Percentiles rank a stretch among this genome's conserved stretches.
Evolutionary conservation across 2,888 invertebrate genomes (phyloP).

Genomic region (Nephrocerus scutellatus): DNA sequence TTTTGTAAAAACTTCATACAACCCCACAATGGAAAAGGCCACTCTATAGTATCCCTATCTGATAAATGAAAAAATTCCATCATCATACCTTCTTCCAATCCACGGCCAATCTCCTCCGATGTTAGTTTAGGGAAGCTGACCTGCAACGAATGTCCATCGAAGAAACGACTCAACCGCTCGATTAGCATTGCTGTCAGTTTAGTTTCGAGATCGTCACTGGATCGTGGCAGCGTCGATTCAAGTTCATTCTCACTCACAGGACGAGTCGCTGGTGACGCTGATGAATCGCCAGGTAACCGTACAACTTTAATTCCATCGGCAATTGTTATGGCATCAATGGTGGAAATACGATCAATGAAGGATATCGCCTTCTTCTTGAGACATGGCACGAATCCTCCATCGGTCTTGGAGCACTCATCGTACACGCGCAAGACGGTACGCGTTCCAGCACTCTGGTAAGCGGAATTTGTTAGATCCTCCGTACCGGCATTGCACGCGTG

Average conservation of each 20-base stretch:
- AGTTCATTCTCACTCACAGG: constrained; percentile 60
- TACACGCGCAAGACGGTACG: constrained; percentile 64
- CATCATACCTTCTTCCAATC: constrained; percentile 66
- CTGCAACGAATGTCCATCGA: constrained; percentile 69
- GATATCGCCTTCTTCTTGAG: constrained; percentile 74
- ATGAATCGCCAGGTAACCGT: constrained; percentile 47
- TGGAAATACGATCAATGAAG: constrained; percentile 68
- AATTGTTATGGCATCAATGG: constrained; percentile 60
- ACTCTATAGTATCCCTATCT: too few relatives aligned
- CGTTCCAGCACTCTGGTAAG: constrained; percentile 54
- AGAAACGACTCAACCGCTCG: constrained; percentile 63
- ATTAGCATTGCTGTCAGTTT: constrained; percentile 62
- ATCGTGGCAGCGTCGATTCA: constrained; percentile 62
- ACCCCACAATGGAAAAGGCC: too few relatives aligned
- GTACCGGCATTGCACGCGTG: constrained; percentile 33
- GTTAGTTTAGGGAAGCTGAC: constrained; percentile 67
- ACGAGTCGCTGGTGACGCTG: constrained; percentile 30
- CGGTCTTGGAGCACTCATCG: constrained; percentile 67
- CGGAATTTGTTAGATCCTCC: constrained; percentile 36
- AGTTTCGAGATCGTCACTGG: constrained; percentile 59
- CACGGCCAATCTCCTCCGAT: constrained; percentile 60
- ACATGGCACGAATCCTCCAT: constrained; percentile 63
- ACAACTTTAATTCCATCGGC: constrained; percentile 64
- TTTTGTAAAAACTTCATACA: too few relatives aligned
- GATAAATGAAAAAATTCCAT: too few relatives aligned